A percentile compares a stretch with the other conserved stretches of the same genome.
Conservation (phyloP, 1,140 invertebrate species). For the Leptonema lineaticorne region DNA sequence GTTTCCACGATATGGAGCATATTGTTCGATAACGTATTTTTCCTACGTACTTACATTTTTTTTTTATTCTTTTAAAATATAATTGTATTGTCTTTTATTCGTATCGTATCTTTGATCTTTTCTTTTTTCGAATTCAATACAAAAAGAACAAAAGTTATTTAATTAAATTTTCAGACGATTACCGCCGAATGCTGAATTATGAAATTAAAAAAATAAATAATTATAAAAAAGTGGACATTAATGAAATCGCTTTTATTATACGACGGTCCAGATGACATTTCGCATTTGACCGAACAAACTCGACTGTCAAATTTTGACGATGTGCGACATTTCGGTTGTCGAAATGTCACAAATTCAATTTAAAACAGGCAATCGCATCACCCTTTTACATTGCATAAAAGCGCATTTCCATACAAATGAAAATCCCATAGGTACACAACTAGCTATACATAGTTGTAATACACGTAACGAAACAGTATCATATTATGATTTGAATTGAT, state of each 20-base stretch:
- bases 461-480: background rate
- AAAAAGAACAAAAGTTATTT: background rate
- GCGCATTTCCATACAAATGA: background rate
- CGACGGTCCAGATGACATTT: constrained; percentile 6
- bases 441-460: too few species aligned
- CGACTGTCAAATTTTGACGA: constrained; percentile 19
- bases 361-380: background rate
- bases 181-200: too few species aligned
- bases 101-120: constrained; percentile 9
- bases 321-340: constrained; percentile 4
- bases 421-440: too few species aligned
- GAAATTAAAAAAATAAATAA: too few species aligned
- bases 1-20: constrained; percentile 19
- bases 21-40: constrained; percentile 25
- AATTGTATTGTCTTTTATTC: background rate
- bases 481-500: background rate
- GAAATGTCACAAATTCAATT: constrained; percentile 28
- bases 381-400: background rate
- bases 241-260: background rate
- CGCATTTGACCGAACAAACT: constrained; percentile 2
- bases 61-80: background rate
- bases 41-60: background rate
- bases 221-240: too few species aligned
- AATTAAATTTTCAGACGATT: background rate
- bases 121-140: background rate